These are phyloP conservation scores for Emydura subglobosa DNA, from an alignment of 2,113 vertebrate species.

Conservation along the genomic window DNA sequence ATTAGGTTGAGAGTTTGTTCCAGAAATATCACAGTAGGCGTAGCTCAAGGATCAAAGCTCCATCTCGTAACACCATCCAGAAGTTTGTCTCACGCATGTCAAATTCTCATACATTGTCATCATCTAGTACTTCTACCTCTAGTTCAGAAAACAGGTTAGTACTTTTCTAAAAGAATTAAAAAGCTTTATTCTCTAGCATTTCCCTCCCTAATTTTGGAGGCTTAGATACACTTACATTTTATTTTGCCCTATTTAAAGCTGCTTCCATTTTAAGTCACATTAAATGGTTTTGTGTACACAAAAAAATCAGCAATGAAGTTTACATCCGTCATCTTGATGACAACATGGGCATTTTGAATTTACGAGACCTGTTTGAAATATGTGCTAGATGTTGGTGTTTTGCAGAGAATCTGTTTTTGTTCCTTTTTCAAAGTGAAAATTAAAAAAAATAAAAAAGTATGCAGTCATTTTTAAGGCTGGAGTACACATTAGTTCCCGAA, in stretches of 20 bases:
- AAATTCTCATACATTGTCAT: slow-evolving; percentile 89
- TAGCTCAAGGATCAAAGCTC: slow-evolving; percentile 94
- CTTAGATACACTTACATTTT: slow-evolving; percentile 40
- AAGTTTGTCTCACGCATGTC: slow-evolving; percentile 96
- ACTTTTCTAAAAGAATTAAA: slow-evolving; percentile 67
- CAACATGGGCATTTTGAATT: background rate
- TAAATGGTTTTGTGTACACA: slow-evolving; percentile 19
- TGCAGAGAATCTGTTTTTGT: background rate
- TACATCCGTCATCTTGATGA: background rate
- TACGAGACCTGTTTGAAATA: background rate
- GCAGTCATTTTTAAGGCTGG: background rate
- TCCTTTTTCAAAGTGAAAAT: accelerated
- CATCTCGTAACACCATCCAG: slow-evolving; percentile 94
- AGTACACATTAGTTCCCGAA: background rate
- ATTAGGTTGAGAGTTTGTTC: slow-evolving; percentile 94
- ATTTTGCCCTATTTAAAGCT: slow-evolving; percentile 46
- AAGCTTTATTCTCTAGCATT: slow-evolving; percentile 40
- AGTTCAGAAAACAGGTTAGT: slow-evolving; percentile 92
- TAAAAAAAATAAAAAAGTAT: background rate
- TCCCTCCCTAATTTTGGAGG: background rate
- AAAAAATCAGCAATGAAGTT: background rate
- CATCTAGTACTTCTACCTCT: slow-evolving; percentile 88
- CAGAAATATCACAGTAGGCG: slow-evolving; percentile 94
- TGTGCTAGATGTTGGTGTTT: background rate
- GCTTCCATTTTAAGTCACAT: slow-evolving; percentile 37